Evolutionary conservation across 2,797 vertebrate species (phyloP).

Genomic region (Numenius phaeopus): DNA sequence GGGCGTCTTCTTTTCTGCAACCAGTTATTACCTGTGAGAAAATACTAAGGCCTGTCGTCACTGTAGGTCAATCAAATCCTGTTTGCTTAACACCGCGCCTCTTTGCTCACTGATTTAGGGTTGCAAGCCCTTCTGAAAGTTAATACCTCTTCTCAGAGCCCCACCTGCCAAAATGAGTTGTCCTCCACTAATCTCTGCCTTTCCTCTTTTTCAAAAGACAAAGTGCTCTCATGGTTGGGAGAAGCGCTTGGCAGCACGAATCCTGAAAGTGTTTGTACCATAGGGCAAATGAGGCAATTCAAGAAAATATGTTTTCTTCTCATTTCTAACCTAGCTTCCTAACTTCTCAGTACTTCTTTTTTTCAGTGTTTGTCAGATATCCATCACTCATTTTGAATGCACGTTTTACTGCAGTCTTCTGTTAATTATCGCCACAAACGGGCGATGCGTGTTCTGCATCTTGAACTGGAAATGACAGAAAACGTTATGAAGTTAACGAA

Average conservation of each 20-base stretch:
- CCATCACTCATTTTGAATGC: neutral
- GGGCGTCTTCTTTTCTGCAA: slow-evolving; percentile 52
- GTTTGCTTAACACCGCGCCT: neutral
- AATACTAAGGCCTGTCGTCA: neutral
- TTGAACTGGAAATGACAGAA: neutral
- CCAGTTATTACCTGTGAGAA: slow-evolving; percentile 49
- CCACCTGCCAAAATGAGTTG: neutral
- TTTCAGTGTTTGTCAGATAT: neutral
- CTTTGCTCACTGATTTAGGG: neutral
- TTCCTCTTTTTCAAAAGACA: neutral
- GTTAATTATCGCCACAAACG: neutral
- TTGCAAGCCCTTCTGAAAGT: neutral
- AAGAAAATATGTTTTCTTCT: neutral
- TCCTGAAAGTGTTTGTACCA: neutral
- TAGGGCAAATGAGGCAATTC: neutral
- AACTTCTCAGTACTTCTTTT: neutral
- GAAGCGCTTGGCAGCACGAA: neutral
- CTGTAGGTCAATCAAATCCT: neutral
- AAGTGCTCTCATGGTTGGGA: neutral
- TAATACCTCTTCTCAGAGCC: neutral
- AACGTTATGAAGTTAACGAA: neutral
- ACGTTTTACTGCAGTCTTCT: rapidly evolving
- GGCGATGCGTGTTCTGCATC: neutral
- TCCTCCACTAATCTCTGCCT: neutral
- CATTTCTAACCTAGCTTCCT: neutral